Evolutionary conservation across 1,140 invertebrate species (phyloP).

Genomic region (Rhagoletis zephyria): DNA sequence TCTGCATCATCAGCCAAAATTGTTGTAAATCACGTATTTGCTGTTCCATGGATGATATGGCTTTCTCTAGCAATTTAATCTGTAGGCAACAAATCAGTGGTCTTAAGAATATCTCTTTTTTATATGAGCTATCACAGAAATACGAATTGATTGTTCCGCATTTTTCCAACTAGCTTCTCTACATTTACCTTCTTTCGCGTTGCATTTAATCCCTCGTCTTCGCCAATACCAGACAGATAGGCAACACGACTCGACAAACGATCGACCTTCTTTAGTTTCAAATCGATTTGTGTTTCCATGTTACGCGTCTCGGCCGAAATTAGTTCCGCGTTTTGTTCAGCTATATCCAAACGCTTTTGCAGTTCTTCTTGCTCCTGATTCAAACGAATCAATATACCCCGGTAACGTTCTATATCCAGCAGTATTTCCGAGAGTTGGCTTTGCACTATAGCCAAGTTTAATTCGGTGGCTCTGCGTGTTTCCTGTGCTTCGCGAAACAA

Average conservation of each 20-base stretch:
- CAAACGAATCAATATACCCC: conserved; percentile 61
- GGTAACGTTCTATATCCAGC: conserved; percentile 78
- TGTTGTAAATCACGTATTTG: conserved; percentile 79
- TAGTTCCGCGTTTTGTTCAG: conserved; percentile 59
- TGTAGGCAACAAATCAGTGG: conserved; percentile 58
- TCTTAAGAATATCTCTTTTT: no score
- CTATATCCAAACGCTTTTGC: conserved; percentile 55
- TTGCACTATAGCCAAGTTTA: conserved; percentile 78
- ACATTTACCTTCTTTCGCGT: conserved; percentile 75
- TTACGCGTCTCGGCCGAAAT: conserved; percentile 61
- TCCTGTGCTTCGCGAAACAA: conserved; percentile 74
- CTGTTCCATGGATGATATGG: conserved; percentile 76
- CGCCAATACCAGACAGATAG: conserved; percentile 58
- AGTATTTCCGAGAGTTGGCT: conserved; percentile 78
- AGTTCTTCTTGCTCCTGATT: conserved; percentile 61
- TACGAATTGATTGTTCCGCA: background rate
- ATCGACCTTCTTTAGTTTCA: conserved; percentile 68
- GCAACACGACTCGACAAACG: conserved; percentile 62
- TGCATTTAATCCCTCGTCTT: conserved; percentile 71
- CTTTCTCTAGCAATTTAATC: conserved; percentile 77
- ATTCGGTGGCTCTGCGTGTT: conserved; percentile 75
- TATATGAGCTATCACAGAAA: no score
- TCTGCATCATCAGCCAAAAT: conserved; percentile 84
- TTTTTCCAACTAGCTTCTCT: background rate
- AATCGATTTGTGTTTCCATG: conserved; percentile 65